Evolutionary conservation across 30 jellyfish, hydroid and myxozoan genomes (phyloP), one percentile per base, ranked within the genome.

Genomic region (Aurelia sp.): DNA sequence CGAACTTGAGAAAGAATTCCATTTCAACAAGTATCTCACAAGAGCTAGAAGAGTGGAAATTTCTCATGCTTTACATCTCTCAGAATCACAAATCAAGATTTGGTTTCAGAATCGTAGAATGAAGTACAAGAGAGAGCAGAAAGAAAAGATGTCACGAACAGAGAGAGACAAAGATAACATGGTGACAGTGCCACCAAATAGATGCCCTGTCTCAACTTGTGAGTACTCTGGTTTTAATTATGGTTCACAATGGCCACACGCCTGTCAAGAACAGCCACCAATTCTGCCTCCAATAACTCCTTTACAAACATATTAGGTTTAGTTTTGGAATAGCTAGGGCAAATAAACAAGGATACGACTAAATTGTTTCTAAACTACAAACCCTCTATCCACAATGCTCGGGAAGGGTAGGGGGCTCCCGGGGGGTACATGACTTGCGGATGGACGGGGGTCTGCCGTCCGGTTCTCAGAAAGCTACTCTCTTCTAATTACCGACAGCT

Each of bases 1-100:
- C 63, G 99, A 95, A 82, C 87, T 95, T 11, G 99, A 95, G 63
- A 95, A 95, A 65, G 99, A 95, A 80, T 92, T 86, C 58, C 97
- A 87, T 61, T 92, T 86, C 74, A 92, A 87, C 62, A 92, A 80
- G 81, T 92, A 92, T 64, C 90, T 92, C 17, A 86, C 97, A 5
- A 66, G 98, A 19, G 98, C 97, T 22, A 69, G 98, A 58, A 86
- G 98, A 50, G 95, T 92, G 27, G 98, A 92, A 55, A 80, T 92
- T 11, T 89, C 98, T 16, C 82, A 70, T 15, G 30, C 87, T 48
- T 67, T 92, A 24, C 81, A 67, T 4, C 75, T 92, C 10, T 89
- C 95, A 35, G 98, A 92, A 63, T 63, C 97, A 20, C 98, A 87
- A 70, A 92, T 92, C 38, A 92, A 92, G 80, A 86, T 92, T 22